Conservation (phyloP, 2,888 invertebrate genomes). For the Acronicta psi region DNA sequence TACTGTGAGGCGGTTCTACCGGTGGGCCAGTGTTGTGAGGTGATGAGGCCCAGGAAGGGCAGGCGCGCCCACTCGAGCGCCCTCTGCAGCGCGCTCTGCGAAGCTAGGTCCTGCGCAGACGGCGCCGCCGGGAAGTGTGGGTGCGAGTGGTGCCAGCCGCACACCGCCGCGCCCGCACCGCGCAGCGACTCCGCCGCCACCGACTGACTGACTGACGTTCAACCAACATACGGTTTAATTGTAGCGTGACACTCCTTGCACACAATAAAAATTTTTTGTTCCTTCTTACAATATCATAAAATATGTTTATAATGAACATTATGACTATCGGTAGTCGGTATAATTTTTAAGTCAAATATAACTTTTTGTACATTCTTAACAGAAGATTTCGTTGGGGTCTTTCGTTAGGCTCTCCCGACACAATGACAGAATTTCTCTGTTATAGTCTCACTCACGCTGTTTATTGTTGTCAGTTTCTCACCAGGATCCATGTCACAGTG, state of each 20-base stretch:
- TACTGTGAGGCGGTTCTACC: constrained; percentile 88
- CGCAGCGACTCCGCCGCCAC: constrained; percentile 89
- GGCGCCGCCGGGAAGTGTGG: constrained; percentile 92
- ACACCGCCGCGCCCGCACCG: constrained; percentile 80
- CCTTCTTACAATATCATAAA: too few relatives aligned
- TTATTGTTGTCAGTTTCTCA: constrained; percentile 53
- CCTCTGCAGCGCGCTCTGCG: constrained; percentile 88
- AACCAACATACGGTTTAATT: too few relatives aligned
- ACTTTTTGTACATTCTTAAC: too few relatives aligned
- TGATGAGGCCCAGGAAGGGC: constrained; percentile 91
- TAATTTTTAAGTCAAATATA: too few relatives aligned
- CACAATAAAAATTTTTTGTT: too few relatives aligned
- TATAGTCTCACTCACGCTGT: too few relatives aligned
- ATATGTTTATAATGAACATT: too few relatives aligned
- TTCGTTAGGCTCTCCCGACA: too few relatives aligned
- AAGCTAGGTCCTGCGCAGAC: constrained; percentile 91
- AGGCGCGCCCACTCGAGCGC: constrained; percentile 73
- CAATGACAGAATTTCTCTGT: too few relatives aligned
- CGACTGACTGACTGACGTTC: constrained; percentile 83
- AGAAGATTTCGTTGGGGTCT: too few relatives aligned
- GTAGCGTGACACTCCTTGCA: too few relatives aligned
- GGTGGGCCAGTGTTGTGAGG: constrained; percentile 90
- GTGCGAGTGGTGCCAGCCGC: constrained; percentile 95
- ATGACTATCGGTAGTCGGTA: too few relatives aligned
- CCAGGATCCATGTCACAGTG: constrained; percentile 95